phyloP scores from a whole-genome alignment of 2,888 invertebrate species.

The Xanthia icteritia region DNA sequence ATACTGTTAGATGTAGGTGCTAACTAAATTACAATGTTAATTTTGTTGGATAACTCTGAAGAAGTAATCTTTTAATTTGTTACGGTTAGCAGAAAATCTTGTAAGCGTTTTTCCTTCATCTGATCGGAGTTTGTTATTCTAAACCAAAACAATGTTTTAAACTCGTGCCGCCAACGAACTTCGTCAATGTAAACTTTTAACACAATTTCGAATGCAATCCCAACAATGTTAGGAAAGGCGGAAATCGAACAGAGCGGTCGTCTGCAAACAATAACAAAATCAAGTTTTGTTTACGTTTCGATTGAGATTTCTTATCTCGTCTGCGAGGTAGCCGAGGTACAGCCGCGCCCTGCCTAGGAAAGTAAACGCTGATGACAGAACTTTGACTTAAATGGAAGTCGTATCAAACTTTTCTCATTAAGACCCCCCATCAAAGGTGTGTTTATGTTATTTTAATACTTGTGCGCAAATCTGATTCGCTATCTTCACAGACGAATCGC shows the following conservation, averaged over 20 bases:
- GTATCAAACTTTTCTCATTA: conserved; percentile 90
- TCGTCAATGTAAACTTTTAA: conserved; percentile 84
- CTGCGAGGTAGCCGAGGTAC: conserved; percentile 68
- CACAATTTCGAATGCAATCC: conserved; percentile 83
- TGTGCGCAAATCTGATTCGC: conserved; percentile 81
- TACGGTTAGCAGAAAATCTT: conserved; percentile 41
- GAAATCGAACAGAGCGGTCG: conserved; percentile 79
- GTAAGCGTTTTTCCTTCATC: conserved; percentile 66
- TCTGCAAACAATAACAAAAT: conserved; percentile 78
- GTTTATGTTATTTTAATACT: conserved; percentile 89
- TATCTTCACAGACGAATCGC: conserved; percentile 59
- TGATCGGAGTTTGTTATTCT: conserved; percentile 77
- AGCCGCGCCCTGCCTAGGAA: conserved; percentile 79
- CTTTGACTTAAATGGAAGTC: conserved; percentile 88
- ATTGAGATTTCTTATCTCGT: conserved; percentile 81
- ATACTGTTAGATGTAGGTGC: conserved; percentile 38
- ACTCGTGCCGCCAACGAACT: conserved; percentile 75
- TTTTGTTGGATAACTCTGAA: conserved; percentile 27
- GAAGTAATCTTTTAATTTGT: conserved; percentile 53
- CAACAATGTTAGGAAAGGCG: conserved; percentile 77
- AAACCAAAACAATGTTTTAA: conserved; percentile 78
- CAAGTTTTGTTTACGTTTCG: conserved; percentile 84
- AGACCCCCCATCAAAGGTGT: conserved; percentile 88
- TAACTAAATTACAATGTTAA: conserved; percentile 45
- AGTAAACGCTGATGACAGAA: conserved; percentile 88